Evolutionary conservation across 2,888 invertebrate genomes (phyloP), one percentile per base, ranked within the genome.

Genomic region (Lasioglossum zephyrum): DNA sequence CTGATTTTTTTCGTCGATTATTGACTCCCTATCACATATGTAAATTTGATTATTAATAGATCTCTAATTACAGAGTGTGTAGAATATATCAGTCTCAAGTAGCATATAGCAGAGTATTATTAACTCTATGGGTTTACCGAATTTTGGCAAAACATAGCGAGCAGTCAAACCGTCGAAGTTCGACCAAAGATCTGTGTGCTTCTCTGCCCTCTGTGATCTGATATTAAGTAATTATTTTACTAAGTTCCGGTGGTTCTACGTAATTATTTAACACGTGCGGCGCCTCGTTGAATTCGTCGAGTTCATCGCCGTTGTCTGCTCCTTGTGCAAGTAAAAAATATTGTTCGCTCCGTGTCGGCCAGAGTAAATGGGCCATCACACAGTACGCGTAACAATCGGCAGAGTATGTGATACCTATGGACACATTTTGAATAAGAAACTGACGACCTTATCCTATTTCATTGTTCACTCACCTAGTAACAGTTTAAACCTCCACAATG

Each of bases 351-450:
- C 99, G 96, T 78, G 98, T 98, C 63, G 99, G 99, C 99, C 99
- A 99, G 87, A 99, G 96, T 87, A 99, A 96, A 94, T 99, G 99
- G 0, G 99, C 98, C 97, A 99, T 98, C 60, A 99, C 98, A 92
- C 98, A 98, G 95, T 98, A 99, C 0, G 99, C 99, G 92, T 99
- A 96, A 95, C 99, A 98, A 94, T 99, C 99, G 0, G 99, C 99
- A 1, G 99, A 98, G 94, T 98, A 98, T 39, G 98, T 98, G 93
- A 99, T 99, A 93, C 99, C 99, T 98, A 95, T 1, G 95, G 86
- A 84, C 63, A 70, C 31, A 26, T 22, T n/a, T 6, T 16, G 3
- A 69, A 63, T 41, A 6, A 69, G 36, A 66, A 26, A 70, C 73
- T 75, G 53, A 81, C 11, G 18, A 73, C 70, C 57, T 18, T 36